Conservation (phyloP, 2,797 vertebrate genomes). For the Acridotheres tristis region DNA sequence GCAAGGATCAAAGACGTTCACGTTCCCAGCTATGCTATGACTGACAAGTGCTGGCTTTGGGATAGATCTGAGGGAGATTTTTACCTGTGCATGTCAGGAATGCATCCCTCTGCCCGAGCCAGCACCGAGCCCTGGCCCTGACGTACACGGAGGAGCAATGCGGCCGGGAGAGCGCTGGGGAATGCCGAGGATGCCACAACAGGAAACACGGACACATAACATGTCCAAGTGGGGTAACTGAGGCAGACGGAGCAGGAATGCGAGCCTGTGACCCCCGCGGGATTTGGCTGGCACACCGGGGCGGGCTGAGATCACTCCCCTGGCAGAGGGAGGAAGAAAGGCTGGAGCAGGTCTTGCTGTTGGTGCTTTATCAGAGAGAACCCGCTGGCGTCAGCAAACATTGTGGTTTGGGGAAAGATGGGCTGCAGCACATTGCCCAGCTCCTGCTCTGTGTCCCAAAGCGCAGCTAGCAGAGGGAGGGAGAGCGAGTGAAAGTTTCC, state of each 20-base stretch:
- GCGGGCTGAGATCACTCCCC: constrained; percentile 13
- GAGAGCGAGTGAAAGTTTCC: not conserved
- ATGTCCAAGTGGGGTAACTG: constrained; percentile 43
- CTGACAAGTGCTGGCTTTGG: not conserved
- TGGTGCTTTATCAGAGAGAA: constrained; percentile 11
- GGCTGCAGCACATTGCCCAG: not conserved
- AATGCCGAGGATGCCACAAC: constrained; percentile 39
- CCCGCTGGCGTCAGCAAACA: not conserved
- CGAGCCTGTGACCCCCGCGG: not conserved
- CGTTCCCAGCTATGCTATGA: fast-evolving
- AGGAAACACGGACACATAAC: constrained; percentile 30
- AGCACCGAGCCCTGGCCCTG: not conserved
- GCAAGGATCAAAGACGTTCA: fast-evolving
- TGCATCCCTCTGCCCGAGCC: fast-evolving
- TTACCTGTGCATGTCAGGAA: not conserved
- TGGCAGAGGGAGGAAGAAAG: not conserved
- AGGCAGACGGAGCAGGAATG: constrained; percentile 36
- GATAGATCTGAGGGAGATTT: not conserved
- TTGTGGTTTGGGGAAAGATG: not conserved
- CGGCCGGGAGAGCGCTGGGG: not conserved
- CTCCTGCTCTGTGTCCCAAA: not conserved
- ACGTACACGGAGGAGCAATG: not conserved
- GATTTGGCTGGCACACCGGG: not conserved
- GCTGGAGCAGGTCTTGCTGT: not conserved
- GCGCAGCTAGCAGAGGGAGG: not conserved